Evolutionary conservation across 2,113 vertebrate species (phyloP), one percentile per base, ranked within the genome.

Genomic region (Eupsittula cactorum): DNA sequence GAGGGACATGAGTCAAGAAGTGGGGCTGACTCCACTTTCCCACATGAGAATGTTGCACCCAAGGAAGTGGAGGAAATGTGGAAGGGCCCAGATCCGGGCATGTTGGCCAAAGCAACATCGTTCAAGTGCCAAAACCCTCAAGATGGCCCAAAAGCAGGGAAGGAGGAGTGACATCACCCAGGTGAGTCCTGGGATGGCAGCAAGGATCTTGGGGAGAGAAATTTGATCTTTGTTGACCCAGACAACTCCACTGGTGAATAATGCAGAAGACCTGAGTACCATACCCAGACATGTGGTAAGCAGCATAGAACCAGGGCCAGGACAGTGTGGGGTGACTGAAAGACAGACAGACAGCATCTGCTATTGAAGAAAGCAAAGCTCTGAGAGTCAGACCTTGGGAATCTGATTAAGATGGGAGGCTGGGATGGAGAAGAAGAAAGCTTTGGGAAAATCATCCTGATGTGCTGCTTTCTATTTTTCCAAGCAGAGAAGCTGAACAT

Each of bases 101-200:
- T 0, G 0, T 1, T 13, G 14, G 53, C n/a, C 62, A 69, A 69
- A 69, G n/a, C 5, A 2, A 55, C 2, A 0, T 17, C 0, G 0
- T 55, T 86, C 47, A 41, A 76, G 31, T 33, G 18, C 21, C 23
- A 55, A 83, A 84, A 33, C 31, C 21, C n/a, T 4, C 39, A 19
- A 20, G 35, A 42, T 42, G 12, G 47, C 41, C 15, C 55, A 50
- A 82, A 74, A 55, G 39, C 68, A 59, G 23, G 12, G 31, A 33
- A 28, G 15, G 8, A 68, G 27, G 10, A 46, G 24, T 50, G 42
- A 63, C 37, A 28, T 20, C 33, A 41, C 57, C n/a, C 53, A 63
- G n/a, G 24, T 20, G 25, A 77, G 46, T 70, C 13, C 41, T 8
- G 19, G 57, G 41, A n/a, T 25, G 16, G 16, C n/a, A 82, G 57